Evolutionary conservation across 2,888 invertebrate genomes (phyloP).

Genomic region (Carabus problematicus): DNA sequence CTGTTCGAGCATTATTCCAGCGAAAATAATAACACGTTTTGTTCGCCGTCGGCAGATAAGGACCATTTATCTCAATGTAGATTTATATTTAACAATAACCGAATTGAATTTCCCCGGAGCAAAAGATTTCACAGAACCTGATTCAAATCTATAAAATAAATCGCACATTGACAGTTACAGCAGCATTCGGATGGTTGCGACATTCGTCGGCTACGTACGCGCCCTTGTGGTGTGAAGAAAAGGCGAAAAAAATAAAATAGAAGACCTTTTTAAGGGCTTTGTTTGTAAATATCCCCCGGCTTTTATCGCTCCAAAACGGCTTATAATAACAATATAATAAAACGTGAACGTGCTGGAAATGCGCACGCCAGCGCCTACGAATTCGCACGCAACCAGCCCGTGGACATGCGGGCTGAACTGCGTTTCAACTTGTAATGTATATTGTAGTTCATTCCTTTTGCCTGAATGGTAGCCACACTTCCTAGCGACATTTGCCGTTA

Average conservation of each 20-base stretch:
- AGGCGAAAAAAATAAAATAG: constrained; percentile 31
- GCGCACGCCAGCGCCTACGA: constrained; percentile 1
- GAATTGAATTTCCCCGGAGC: constrained; percentile 28
- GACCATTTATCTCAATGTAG: constrained; percentile 22
- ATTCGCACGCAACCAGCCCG: neutral
- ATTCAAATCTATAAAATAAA: constrained; percentile 40
- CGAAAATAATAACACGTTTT: too few species aligned
- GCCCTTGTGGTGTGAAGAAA: neutral
- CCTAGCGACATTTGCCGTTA: too few species aligned
- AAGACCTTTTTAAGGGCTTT: constrained; percentile 36
- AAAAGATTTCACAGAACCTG: constrained; percentile 23
- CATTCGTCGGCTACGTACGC: constrained; percentile 5
- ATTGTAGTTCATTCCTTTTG: too few species aligned
- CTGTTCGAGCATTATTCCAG: too few species aligned
- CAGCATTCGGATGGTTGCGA: neutral
- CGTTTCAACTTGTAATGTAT: neutral
- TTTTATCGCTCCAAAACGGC: constrained; percentile 37
- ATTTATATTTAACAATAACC: constrained; percentile 25
- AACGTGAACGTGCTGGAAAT: constrained; percentile 38
- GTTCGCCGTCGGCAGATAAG: neutral
- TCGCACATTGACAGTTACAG: constrained; percentile 26
- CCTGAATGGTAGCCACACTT: too few species aligned
- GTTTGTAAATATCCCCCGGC: constrained; percentile 39
- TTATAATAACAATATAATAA: constrained; percentile 42
- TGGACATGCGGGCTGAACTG: neutral